Evolutionary conservation across 2,888 invertebrate species (phyloP).

Genomic region (Xestia ashworthii): DNA sequence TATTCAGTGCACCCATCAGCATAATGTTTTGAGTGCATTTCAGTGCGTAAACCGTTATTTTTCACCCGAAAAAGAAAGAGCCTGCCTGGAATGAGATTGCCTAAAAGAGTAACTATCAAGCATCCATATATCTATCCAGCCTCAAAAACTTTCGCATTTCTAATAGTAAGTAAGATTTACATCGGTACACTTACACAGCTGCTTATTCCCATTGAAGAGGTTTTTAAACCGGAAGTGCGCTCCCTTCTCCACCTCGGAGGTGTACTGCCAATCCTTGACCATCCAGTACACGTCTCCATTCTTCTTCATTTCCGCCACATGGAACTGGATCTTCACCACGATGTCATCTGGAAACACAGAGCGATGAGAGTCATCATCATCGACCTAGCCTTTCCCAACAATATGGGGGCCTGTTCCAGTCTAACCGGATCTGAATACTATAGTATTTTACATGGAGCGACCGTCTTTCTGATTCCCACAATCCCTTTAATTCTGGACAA

Average conservation of each 20-base stretch:
- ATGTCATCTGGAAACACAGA: conserved; percentile 77
- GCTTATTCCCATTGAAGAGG: conserved; percentile 82
- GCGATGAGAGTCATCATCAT: background rate
- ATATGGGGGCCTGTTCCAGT: background rate
- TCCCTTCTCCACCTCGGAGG: conserved; percentile 75
- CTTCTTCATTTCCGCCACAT: conserved; percentile 66
- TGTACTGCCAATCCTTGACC: conserved; percentile 75
- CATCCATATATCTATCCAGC: no score
- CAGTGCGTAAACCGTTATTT: no score
- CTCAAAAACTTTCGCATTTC: background rate
- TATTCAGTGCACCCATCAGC: no score
- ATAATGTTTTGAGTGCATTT: no score
- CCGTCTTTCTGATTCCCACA: background rate
- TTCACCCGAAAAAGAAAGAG: no score
- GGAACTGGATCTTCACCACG: conserved; percentile 78
- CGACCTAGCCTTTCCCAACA: background rate
- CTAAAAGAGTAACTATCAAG: no score
- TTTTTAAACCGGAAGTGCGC: conserved; percentile 83
- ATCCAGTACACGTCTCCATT: conserved; percentile 78
- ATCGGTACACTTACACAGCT: conserved; percentile 75
- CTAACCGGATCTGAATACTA: background rate
- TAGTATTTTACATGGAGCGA: background rate
- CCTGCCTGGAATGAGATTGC: no score
- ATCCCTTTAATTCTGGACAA: no score
- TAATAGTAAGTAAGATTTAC: background rate